phyloP scores from a whole-genome alignment of 1,140 invertebrate species.

The Cherax destructor region DNA sequence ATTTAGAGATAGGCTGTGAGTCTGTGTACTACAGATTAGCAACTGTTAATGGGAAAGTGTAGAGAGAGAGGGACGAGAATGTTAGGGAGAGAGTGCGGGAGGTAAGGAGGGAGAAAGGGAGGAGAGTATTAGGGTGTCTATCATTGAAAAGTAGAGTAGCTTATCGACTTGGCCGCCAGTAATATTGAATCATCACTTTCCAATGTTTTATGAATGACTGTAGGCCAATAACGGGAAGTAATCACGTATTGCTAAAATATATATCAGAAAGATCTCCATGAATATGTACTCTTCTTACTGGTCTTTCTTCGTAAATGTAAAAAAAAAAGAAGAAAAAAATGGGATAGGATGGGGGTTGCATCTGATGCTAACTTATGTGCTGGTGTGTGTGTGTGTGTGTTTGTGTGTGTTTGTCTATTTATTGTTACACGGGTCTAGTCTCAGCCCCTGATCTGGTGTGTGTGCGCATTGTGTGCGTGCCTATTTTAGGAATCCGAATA shows the following conservation, averaged over 20 bases:
- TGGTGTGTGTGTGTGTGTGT: conserved; percentile 20
- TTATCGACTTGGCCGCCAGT: neutral
- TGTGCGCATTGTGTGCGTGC: no score
- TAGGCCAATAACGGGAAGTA: neutral
- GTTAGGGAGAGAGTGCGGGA: neutral
- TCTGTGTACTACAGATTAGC: no score
- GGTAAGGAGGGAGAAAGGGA: neutral
- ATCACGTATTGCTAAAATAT: neutral
- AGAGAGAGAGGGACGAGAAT: neutral
- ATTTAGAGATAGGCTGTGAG: no score
- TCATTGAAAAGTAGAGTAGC: neutral
- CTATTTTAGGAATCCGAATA: no score
- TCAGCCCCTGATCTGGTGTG: no score
- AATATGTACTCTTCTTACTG: neutral
- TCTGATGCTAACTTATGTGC: neutral
- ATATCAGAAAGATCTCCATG: neutral
- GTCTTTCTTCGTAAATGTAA: no score
- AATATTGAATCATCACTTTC: conserved; percentile 1
- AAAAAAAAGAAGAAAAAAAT: no score
- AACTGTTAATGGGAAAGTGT: neutral
- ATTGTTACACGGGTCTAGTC: neutral
- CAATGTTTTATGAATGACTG: neutral
- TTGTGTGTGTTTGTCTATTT: neutral
- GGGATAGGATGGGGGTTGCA: no score
- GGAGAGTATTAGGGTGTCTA: neutral